Base-by-base conservation (phyloP, 2,113 vertebrate species). In the Gulo gulo region DNA sequence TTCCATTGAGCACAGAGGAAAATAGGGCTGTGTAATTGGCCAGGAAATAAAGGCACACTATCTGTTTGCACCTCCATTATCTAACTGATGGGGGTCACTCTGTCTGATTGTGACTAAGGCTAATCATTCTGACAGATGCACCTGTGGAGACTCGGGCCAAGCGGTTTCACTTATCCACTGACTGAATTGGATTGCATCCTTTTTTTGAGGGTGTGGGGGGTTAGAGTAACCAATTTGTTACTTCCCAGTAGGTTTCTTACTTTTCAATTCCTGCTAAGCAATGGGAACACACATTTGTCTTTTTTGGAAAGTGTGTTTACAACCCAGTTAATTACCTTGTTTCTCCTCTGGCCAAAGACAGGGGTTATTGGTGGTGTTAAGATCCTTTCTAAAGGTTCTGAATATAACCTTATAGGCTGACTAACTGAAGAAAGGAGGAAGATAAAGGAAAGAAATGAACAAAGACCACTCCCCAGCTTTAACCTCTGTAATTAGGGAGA, bases 41-140 rank as follows among this genome's bases (percentile, higher is more conserved):
- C 91, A 95, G 91, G 42, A 97, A 86, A 96, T 97, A 78, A 97
- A 95, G 63, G 61, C 14, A 3, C 36, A n/a, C 0, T 0, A 65
- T 59, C 67, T 74, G 52, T 95, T 81, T 96, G 52, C 61, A 71
- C 52, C 47, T 71, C 79, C 61, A 69, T 96, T 97, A 92, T 79
- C 94, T 88, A 42, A 55, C 52, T 96, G 93, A 93, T 91, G 74
- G 83, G 67, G 80, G 73, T 95, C 61, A 67, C 83, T 74, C 0
- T 57, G 31, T 83, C n/a, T 92, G 39, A 31, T 1, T 42, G 52
- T 47, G 63, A 87, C 34, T 59, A n/a, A 79, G 31, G 79, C 69
- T 96, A 95, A 83, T 96, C 36, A 86, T 45, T 67, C 39, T 87
- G 94, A 80, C 67, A 79, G 73, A 15, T 29, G 23, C 16, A 31